Conservation (phyloP, 2,888 invertebrate genomes). For the Hydraecia micacea region DNA sequence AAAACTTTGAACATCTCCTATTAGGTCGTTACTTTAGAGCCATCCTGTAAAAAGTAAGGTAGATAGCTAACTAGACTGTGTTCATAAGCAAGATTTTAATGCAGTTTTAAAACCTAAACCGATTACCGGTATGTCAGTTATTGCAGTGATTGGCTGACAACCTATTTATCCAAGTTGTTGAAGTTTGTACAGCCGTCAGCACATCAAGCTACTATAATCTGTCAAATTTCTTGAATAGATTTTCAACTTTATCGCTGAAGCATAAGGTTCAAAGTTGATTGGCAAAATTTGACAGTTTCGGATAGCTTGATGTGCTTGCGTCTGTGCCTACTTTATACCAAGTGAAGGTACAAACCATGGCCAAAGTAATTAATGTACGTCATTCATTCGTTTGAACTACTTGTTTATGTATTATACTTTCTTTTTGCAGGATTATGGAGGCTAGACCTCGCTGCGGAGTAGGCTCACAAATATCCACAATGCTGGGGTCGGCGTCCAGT, state of each 20-base stretch:
- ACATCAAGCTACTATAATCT: too few species aligned
- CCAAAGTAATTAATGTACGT: slow-evolving; percentile 40
- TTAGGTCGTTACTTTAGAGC: neutral
- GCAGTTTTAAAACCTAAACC: slow-evolving; percentile 7
- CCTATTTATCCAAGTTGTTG: slow-evolving; percentile 45
- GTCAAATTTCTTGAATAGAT: too few species aligned
- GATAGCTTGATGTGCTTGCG: too few species aligned
- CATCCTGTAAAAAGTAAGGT: neutral
- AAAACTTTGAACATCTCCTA: neutral
- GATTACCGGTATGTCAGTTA: slow-evolving; percentile 32
- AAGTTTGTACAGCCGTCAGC: too few species aligned
- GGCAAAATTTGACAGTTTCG: too few species aligned
- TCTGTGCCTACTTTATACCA: slow-evolving; percentile 8
- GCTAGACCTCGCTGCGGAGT: too few species aligned
- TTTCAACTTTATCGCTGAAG: too few species aligned
- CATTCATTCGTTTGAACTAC: slow-evolving; percentile 28
- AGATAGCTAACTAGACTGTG: neutral
- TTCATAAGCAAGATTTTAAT: neutral
- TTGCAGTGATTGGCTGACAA: slow-evolving; percentile 23
- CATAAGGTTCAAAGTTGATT: too few species aligned
- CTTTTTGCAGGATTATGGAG: too few species aligned
- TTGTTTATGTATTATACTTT: too few species aligned
- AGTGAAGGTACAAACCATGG: slow-evolving; percentile 7
- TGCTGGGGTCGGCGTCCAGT: too few species aligned
- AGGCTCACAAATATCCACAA: too few species aligned